Evolutionary conservation across 2,888 invertebrate species (phyloP), one percentile per base, ranked within the genome.

Genomic region (Calameuta pallipes): DNA sequence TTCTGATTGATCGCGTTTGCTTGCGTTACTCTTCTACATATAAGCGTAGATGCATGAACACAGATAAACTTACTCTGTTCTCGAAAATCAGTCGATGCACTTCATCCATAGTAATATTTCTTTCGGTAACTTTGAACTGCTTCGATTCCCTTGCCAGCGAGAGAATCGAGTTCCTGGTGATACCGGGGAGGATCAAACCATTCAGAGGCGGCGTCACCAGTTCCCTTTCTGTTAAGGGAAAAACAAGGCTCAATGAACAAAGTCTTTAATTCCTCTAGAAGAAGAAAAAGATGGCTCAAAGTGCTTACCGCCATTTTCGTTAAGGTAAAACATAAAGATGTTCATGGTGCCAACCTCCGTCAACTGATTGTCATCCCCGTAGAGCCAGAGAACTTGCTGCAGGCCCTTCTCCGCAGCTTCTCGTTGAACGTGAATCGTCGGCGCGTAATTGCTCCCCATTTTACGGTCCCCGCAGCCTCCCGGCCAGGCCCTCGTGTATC

Each of bases 321-420:
- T 97, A 82, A 96, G 93, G 92, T 95, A 96, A 87, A 96, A 95
- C 90, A 98, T 94, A 91, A 99, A 99, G 77, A 99, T 95, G 91
- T 99, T 99, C 99, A 99, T 99, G 23, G 99, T 97, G 76, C 99
- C 99, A 74, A 97, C 98, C 94, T 99, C 99, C 0, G 99, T 99
- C 36, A 99, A 90, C 90, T 98, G 95, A 89, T 98, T 96, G 87
- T 99, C 96, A 1, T 97, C 95, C 3, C 99, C 99, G 89, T 96
- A 98, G 70, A 99, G 93, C 99, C 99, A 99, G 78, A 99, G 92
- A 12, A 98, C 98, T 93, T 99, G 99, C 85, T 99, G 98, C 83
- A 98, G 95, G 1, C 97, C 98, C 87, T 94, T 93, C 79, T 94
- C 93, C 0, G 92, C 92, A 1, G 97, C 96, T 87, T 96, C 94